phyloP scores from a whole-genome alignment of 2,797 vertebrate species.

The Malacoraja senta region DNA sequence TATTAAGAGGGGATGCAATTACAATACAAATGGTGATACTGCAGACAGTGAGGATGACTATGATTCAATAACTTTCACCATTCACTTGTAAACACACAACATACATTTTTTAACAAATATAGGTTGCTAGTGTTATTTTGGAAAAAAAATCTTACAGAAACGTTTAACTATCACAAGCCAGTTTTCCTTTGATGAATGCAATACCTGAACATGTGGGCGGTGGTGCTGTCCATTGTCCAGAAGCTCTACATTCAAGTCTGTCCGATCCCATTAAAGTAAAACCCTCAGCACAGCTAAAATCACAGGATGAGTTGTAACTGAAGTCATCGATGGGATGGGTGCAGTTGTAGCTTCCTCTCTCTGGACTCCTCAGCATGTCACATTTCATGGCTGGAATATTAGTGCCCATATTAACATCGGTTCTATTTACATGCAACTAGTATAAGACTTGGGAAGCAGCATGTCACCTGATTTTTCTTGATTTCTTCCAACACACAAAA shows the following conservation, averaged over 20 bases:
- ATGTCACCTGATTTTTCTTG: background rate
- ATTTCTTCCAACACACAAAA: background rate
- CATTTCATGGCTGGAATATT: slow-evolving; percentile 9
- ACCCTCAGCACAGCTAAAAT: background rate
- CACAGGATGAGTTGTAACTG: background rate
- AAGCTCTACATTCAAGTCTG: background rate
- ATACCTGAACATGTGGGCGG: background rate
- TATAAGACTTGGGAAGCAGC: background rate
- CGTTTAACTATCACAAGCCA: background rate
- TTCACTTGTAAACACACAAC: background rate
- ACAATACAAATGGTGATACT: no score
- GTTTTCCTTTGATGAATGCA: background rate
- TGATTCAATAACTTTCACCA: no score
- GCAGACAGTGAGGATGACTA: no score
- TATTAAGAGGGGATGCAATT: no score
- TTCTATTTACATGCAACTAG: background rate
- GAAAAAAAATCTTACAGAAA: background rate
- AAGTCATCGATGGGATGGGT: background rate
- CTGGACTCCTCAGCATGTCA: background rate
- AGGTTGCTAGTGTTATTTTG: background rate
- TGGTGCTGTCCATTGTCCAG: slow-evolving; percentile 13
- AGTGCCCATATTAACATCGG: background rate
- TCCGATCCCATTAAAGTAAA: background rate
- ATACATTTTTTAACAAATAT: background rate
- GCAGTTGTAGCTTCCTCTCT: slow-evolving; percentile 13